Base-by-base conservation (phyloP, 2,797 vertebrate genomes). In the Sphenodon punctatus region DNA sequence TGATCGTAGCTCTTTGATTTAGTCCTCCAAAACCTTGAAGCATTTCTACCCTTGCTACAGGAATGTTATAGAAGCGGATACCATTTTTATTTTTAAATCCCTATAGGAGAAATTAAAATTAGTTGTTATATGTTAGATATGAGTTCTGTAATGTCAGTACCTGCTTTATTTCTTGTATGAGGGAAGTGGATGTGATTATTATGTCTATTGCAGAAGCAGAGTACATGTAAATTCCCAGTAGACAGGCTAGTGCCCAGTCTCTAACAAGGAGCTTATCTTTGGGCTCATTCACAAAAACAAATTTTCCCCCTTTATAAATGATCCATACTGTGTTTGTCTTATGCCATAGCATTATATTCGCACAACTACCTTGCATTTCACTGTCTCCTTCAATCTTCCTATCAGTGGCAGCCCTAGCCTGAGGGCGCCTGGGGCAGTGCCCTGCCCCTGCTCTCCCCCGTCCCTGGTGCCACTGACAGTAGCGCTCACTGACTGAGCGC, bases 11-110 rank as follows among this genome's bases (percentile, higher is more conserved):
- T 79, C 20, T 60, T 43, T 23, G 5, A 60, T 80, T 58, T 65
- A 4, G 3, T 9, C 25, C 81, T 48, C 36, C 3, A 65, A 70
- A 67, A 1, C 30, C 45, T 84, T 46, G 85, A 43, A 69, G 46
- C 39, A n/a, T 88, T 85, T 89, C 51, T 84, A 36, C 85, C 23
- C 15, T 4, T 4, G 19, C 25, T 78, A n/a, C 48, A 39, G 60
- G 25, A 43, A 64, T 41, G 65, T 14, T 32, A 39, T 27, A 60
- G 19, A 19, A 84, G 63, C 71, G 72, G 59, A 32, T n/a, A 74
- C 78, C 11, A 0, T 27, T 84, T 79, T 55, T 4, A 5, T 34
- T 76, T 10, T 80, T 67, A 67, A 36, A 63, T 49, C 60, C 83
- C 67, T 63, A 27, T 4, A 15, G 48, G n/a, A 74, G 27, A 2